Conservation (phyloP, 2,888 invertebrate species). For the Osedax fenrisi region DNA sequence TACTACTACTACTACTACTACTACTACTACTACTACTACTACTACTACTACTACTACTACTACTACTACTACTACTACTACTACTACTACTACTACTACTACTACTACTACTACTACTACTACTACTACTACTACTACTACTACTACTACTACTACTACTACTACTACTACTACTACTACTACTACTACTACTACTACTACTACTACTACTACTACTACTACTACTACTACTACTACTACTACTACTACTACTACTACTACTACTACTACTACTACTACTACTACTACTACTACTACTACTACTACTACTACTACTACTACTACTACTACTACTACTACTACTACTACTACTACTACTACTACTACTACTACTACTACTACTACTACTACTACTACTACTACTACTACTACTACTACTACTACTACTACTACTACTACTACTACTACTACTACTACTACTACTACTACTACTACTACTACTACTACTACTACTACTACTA, state of each 20-base stretch:
- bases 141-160: too few species aligned
- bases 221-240: background rate
- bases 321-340: background rate
- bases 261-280: background rate
- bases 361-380: background rate
- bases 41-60: background rate
- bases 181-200: constrained; percentile 2
- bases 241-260: background rate
- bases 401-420: background rate
- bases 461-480: background rate
- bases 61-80: background rate
- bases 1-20: background rate
- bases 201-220: background rate
- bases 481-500: background rate
- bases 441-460: background rate
- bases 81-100: constrained; percentile 2
- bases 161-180: background rate
- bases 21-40: background rate
- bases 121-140: too few species aligned
- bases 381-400: constrained; percentile 2
- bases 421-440: background rate
- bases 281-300: constrained; percentile 2
- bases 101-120: background rate
- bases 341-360: background rate
- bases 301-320: background rate